Evolutionary conservation across 2,113 vertebrate genomes (phyloP).

Genomic region (Gymnorhina tibicen): DNA sequence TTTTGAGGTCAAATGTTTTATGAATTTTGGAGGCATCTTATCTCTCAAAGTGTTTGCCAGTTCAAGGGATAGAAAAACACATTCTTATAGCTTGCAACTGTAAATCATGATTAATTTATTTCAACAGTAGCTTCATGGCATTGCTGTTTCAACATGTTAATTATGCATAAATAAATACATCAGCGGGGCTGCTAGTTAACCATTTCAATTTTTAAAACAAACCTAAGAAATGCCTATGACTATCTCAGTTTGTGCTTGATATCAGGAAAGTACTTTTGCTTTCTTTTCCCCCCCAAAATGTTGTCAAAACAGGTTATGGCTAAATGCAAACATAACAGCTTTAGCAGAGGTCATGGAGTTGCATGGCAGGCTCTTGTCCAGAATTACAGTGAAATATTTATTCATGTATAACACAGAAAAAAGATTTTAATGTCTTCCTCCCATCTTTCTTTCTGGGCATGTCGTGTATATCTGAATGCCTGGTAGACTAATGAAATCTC

Average conservation of each 20-base stretch:
- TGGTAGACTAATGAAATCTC: conserved; percentile 49
- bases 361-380: background rate
- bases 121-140: background rate
- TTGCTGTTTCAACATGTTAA: background rate
- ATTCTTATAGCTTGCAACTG: background rate
- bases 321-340: background rate
- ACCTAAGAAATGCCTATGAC: background rate
- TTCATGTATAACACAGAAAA: background rate
- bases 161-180: background rate
- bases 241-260: background rate
- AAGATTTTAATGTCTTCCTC: background rate
- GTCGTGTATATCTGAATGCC: conserved; percentile 4
- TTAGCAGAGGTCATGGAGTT: background rate
- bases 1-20: background rate
- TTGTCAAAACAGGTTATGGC: background rate
- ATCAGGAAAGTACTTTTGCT: background rate
- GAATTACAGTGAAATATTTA: background rate
- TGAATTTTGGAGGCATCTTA: background rate
- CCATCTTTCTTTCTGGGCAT: conserved; percentile 14
- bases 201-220: background rate
- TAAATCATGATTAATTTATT: background rate
- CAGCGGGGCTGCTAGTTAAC: background rate
- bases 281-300: fast-evolving
- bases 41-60: background rate
- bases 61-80: background rate